Base-by-base conservation (phyloP, 30 jellyfish, hydroid and myxozoan species). In the Sanderia malayensis region DNA sequence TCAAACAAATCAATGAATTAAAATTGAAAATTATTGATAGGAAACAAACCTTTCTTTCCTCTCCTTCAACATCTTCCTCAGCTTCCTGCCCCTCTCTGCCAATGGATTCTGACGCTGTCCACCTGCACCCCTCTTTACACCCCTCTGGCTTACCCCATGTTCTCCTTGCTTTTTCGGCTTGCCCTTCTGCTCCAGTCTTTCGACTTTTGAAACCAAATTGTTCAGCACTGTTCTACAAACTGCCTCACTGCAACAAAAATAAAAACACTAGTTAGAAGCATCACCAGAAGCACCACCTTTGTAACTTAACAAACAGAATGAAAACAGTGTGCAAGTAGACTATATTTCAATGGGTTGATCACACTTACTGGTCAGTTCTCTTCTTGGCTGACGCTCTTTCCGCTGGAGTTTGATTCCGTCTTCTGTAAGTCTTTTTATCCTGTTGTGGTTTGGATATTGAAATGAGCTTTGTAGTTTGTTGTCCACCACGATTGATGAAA, bases 401-500 rank as follows among this genome's bases (percentile, higher is more conserved):
- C 0, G 29, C 64, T 0, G 63, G n/a, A n/a, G n/a, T n/a, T n/a
- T n/a, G n/a, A n/a, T n/a, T n/a, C n/a, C n/a, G n/a, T n/a, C n/a
- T n/a, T n/a, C n/a, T n/a, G n/a, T n/a, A n/a, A n/a, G 13, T 11
- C 46, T 62, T 76, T 64, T 46, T 76, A 13, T 76, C 88, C 10
- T 61, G 88, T n/a, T 61, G 74, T 13, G 88, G 88, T 58, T 31
- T 44, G 0, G 88, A 22, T 21, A 73, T 64, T 22, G 74, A 23
- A 46, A 52, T 66, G 10, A 70, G 60, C 58, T 26, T 62, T 11
- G 74, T 20, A 62, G n/a, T n/a, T n/a, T 62, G 28, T 52, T 81
- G 93, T 19, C 74, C 79, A 1, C 74, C 33, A 23, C 94, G 87
- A 63, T 82, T 82, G 74, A 82, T 82, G 70, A 82, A 82, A n/a